Percentiles rank a stretch among this genome's conserved stretches.
Conservation (phyloP, 2,888 invertebrate genomes). For the Tetrapedia diversipes region DNA sequence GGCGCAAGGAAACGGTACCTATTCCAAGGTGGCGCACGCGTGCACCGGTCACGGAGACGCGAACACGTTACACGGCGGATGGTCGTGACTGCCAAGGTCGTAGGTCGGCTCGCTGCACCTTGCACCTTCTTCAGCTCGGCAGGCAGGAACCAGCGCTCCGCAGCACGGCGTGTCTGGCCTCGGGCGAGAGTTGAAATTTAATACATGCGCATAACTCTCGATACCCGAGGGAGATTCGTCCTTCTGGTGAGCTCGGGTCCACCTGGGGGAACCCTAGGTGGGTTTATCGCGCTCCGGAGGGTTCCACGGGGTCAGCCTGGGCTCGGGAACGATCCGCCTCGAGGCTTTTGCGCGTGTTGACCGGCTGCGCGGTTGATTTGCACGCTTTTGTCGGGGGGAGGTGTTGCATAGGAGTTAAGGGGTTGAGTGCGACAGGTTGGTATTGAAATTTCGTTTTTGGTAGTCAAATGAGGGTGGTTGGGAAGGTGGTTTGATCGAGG, state of each 20-base stretch:
- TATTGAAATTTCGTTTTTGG: not conserved
- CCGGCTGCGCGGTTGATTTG: conserved; percentile 13
- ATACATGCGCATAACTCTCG: conserved; percentile 73
- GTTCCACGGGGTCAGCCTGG: conserved; percentile 42
- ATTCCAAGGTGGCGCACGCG: conserved; percentile 39
- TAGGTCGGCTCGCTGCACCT: conserved; percentile 79
- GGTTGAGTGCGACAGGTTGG: not conserved
- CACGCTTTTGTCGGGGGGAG: not conserved
- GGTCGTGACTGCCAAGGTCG: conserved; percentile 80
- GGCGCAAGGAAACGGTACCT: conserved; percentile 50
- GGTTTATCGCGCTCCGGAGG: conserved; percentile 57
- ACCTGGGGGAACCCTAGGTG: conserved; percentile 44
- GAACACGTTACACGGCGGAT: conserved; percentile 33
- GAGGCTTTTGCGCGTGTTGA: conserved; percentile 17
- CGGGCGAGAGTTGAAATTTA: conserved; percentile 78
- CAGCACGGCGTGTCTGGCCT: conserved; percentile 74
- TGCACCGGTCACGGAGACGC: conserved; percentile 21
- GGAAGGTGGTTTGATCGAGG: not conserved
- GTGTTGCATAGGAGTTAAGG: not conserved
- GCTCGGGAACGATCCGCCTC: conserved; percentile 37
- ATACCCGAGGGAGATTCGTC: conserved; percentile 49
- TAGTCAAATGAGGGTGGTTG: conserved; percentile 5
- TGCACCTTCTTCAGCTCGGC: conserved; percentile 70
- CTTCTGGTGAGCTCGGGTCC: conserved; percentile 28
- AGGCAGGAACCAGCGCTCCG: conserved; percentile 71